Percentiles rank a stretch among this genome's conserved stretches.
Evolutionary conservation across 2,888 invertebrate genomes (phyloP).

Genomic region (Melieria picta): DNA sequence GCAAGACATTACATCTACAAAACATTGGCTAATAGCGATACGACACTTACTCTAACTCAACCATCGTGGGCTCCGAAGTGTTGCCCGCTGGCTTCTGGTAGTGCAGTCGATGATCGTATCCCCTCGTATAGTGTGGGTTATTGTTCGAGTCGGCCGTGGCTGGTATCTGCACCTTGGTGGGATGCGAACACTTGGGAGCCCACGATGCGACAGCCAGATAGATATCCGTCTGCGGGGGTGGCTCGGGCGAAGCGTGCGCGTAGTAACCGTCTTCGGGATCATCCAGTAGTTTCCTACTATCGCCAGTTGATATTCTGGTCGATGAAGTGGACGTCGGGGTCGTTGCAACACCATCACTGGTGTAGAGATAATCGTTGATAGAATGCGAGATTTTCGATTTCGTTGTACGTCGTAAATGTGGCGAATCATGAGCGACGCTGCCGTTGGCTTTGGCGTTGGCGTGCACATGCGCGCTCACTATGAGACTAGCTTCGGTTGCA

Average conservation of each 20-base stretch:
- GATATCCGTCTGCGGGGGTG: conserved; percentile 69
- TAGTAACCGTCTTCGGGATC: conserved; percentile 60
- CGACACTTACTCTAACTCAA: conserved; percentile 61
- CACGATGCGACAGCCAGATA: conserved; percentile 79
- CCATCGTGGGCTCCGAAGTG: conserved; percentile 65
- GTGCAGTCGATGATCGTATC: conserved; percentile 46
- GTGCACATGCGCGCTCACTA: conserved; percentile 15
- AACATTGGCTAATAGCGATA: background rate
- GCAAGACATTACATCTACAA: too few relatives aligned
- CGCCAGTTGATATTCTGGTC: conserved; percentile 25
- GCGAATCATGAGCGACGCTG: conserved; percentile 34
- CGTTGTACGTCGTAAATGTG: conserved; percentile 38
- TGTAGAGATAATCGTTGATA: conserved; percentile 60
- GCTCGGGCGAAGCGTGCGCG: conserved; percentile 58
- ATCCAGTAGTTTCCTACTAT: conserved; percentile 31
- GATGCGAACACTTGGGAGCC: conserved; percentile 75
- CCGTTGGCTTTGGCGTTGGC: conserved; percentile 18
- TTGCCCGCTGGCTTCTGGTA: conserved; percentile 46
- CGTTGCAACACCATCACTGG: conserved; percentile 46
- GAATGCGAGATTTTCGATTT: conserved; percentile 52
- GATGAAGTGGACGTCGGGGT: conserved; percentile 35
- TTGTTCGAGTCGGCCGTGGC: conserved; percentile 49
- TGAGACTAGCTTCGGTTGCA: conserved; percentile 37
- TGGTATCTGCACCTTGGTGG: conserved; percentile 57
- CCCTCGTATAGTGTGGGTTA: conserved; percentile 32